These are phyloP conservation scores for Alexandromys fortis DNA, from an alignment of 2,113 vertebrate genomes.

Conservation along the genomic window DNA sequence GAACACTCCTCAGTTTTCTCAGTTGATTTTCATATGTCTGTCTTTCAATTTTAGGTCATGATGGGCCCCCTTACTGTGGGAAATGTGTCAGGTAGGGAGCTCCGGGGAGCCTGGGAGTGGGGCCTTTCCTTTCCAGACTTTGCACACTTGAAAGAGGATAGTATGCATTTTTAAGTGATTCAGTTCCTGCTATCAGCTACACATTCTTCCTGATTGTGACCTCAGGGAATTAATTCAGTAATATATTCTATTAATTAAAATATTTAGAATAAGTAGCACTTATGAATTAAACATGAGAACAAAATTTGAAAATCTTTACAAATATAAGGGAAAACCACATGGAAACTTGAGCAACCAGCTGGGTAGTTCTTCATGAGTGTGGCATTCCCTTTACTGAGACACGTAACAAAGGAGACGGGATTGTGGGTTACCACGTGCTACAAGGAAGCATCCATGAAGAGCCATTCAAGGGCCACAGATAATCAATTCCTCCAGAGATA, in stretches of 20 bases:
- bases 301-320: slow-evolving; percentile 58
- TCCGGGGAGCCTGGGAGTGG: not conserved
- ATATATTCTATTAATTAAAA: slow-evolving; percentile 72
- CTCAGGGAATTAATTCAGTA: slow-evolving; percentile 62
- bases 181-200: slow-evolving; percentile 7
- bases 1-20: not conserved
- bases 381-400: not conserved
- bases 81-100: not conserved
- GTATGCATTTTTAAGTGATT: slow-evolving; percentile 21
- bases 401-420: not conserved
- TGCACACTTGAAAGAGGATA: slow-evolving; percentile 1
- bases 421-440: not conserved
- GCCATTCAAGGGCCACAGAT: not conserved
- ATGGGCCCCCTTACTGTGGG: not conserved
- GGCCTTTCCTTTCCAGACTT: not conserved
- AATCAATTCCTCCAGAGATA: not conserved
- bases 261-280: slow-evolving; percentile 65
- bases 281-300: slow-evolving; percentile 73
- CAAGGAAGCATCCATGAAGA: not conserved
- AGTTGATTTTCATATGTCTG: not conserved
- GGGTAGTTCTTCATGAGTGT: slow-evolving; percentile 38
- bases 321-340: slow-evolving; percentile 17
- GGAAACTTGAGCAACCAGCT: not conserved
- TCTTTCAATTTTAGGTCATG: not conserved
- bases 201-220: slow-evolving; percentile 47